phyloP scores from a whole-genome alignment of 2,113 vertebrate species.

The Hystrix brachyura region DNA sequence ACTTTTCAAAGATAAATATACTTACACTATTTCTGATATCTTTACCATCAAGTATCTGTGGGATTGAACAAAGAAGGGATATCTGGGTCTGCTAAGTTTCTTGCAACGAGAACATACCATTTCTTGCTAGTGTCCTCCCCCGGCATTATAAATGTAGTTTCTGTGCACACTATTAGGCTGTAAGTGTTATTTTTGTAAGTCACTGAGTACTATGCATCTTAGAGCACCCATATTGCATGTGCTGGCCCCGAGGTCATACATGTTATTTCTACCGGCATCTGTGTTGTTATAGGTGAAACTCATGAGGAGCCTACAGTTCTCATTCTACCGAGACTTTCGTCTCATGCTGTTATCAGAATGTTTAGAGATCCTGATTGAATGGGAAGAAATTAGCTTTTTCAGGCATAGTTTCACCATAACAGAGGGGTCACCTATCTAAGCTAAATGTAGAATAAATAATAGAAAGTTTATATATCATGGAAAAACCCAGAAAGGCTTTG shows the following conservation, averaged over 20 bases:
- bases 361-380: constrained; percentile 56
- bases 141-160: neutral
- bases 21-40: neutral
- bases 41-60: neutral
- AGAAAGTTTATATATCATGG: constrained; percentile 31
- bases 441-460: constrained; percentile 66
- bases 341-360: constrained; percentile 8
- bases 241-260: neutral
- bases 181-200: neutral
- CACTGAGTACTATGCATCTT: neutral
- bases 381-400: constrained; percentile 50
- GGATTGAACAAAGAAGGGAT: neutral
- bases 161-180: neutral
- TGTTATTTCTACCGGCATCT: neutral
- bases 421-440: constrained; percentile 60
- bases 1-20: neutral
- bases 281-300: neutral
- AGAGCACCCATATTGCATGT: neutral
- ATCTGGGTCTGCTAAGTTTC: neutral
- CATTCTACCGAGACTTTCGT: constrained; percentile 47
- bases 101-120: neutral
- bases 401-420: constrained; percentile 66
- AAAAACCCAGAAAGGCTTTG: constrained; percentile 27
- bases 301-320: neutral
- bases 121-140: neutral